Evolutionary conservation across 2,797 vertebrate species (phyloP), one percentile per base, ranked within the genome.

Genomic region (Tadarida brasiliensis): DNA sequence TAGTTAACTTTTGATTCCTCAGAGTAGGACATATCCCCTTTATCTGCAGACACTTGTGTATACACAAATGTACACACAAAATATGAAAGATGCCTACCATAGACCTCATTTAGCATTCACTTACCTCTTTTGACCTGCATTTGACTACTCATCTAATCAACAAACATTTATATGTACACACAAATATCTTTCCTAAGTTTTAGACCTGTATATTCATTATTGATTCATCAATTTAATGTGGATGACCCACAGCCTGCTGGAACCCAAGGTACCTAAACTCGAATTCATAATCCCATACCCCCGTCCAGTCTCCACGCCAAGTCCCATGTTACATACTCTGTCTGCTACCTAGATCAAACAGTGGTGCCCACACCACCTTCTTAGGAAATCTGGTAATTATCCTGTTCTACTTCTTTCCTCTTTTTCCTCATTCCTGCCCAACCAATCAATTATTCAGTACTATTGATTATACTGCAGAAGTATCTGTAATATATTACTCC

Each of bases 101-200:
- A 86, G 51, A 94, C 83, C 47, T 87, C 19, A 3, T 70, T 88
- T 49, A 90, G 30, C 61, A 63, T 67, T 93, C 92, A 73, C 73
- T 71, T 85, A 68, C 54, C 63, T 94, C 26, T 63, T 17, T 71
- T 88, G 94, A 82, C 61, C 35, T 35, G 22, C 24, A 76, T 51
- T 70, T 68, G 85, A 24, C n/a, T 33, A 51, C 93, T 78, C 61
- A 80, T 47, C 87, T 63, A 76, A 57, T 93, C 56, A 63, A 78
- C 35, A 93, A 91, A 82, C 51, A 82, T 61, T 87, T 86, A n/a
- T 28, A 86, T 39, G 74, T 33, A 57, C 11, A 83, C n/a, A 61
- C 47, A 56, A 54, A 3, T 2, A 86, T 81, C 24, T 70, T 88
- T 57, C 33, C 73, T 71, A 65, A 59, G 61, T 87, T 94, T 83